Conservation (phyloP, 2,888 invertebrate genomes). For the Nycteola revayana region DNA sequence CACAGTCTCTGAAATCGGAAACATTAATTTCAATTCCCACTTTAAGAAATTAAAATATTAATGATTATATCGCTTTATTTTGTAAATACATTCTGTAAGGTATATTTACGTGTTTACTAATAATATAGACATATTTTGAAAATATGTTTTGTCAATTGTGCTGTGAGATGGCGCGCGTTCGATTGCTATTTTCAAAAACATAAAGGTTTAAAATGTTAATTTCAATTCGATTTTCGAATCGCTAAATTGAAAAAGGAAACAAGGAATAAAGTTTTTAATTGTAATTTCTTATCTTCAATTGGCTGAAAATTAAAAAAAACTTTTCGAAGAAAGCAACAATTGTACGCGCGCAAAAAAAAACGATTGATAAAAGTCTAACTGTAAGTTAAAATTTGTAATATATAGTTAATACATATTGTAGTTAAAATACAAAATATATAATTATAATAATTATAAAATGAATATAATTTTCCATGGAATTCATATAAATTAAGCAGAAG, state of each 20-base stretch:
- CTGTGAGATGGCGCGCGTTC: constrained; percentile 64
- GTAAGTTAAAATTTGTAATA: constrained; percentile 80
- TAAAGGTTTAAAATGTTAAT: constrained; percentile 8
- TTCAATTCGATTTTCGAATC: constrained; percentile 2
- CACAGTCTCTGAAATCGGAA: constrained; percentile 34
- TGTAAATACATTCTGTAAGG: constrained; percentile 79
- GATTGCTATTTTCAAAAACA: constrained; percentile 51
- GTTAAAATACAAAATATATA: constrained; percentile 80
- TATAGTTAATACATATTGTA: constrained; percentile 80
- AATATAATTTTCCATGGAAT: constrained; percentile 82
- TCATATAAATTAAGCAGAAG: constrained; percentile 70
- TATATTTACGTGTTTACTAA: constrained; percentile 76
- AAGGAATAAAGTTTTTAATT: constrained; percentile 8
- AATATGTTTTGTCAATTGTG: constrained; percentile 82
- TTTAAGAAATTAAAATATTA: constrained; percentile 41
- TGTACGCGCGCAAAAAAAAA: constrained; percentile 54
- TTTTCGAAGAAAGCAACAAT: constrained; percentile 48
- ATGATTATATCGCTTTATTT: constrained; percentile 70
- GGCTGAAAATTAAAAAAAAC: constrained; percentile 17
- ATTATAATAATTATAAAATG: constrained; percentile 66
- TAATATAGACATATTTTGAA: constrained; percentile 75
- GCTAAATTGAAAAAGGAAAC: constrained; percentile 3
- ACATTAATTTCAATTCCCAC: constrained; percentile 56
- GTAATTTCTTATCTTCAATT: constrained; percentile 21
- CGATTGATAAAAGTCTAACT: constrained; percentile 75